Base-by-base conservation (phyloP, 2,113 vertebrate species). In the Pelodiscus sinensis region DNA sequence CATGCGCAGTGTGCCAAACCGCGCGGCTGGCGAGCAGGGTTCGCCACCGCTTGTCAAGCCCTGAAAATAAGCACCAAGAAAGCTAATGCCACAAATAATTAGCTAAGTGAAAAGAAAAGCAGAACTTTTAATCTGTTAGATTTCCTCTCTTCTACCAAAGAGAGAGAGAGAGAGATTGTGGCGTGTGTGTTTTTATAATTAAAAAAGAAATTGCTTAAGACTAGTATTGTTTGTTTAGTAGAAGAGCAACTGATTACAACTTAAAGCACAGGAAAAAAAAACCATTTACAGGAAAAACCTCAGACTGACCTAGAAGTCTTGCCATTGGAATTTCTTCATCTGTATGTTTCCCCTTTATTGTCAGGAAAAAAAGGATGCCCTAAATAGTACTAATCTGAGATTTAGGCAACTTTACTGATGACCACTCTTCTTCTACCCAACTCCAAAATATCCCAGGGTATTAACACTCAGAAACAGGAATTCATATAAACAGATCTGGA, bases 211-310 rank as follows among this genome's bases (percentile, higher is more conserved):
- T n/a, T n/a, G 86, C 93, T 85, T 77, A 44, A 94, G 73, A 38
- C 81, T 82, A 44, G 44, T 90, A 25, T 44, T 44, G 44, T 44
- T 81, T 97, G 89, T 96, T 97, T 96, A 95, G 31, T 88, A 92
- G 82, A 88, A 96, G 75, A 89, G 65, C 13, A 57, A 94, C 88
- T 92, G 84, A 57, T 88, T 90, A 79, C 81, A 81, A 95, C 79
- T 90, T 93, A 93, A 97, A 97, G 93, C 77, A 94, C 81, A 94
- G 93, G 96, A 44, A 95, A 96, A 58, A 75, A 62, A 15, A 22
- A 55, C 2, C 54, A 79, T 65, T 85, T 60, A 86, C 84, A 96
- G 94, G 96, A 96, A 97, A 97, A 88, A 91, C 25, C 83, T 91
- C 94, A 93, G 94, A 86, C 90, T 35, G 79, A 44, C 60, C 81